Base-by-base conservation (phyloP, 2,888 invertebrate species). In the Zele albiditarsus region DNA sequence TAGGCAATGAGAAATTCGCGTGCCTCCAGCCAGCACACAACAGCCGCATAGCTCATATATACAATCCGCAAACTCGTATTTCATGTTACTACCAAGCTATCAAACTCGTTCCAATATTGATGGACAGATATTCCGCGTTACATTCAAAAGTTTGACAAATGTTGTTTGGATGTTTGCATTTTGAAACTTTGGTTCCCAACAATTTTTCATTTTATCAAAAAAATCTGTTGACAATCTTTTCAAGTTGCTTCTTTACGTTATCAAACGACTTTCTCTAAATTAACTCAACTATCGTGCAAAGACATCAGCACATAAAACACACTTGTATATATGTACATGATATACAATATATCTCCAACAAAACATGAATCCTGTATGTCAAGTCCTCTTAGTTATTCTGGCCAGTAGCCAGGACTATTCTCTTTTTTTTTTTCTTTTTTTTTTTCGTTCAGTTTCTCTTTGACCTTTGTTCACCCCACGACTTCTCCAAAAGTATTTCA, bases 11-110 rank as follows among this genome's bases (percentile, higher is more conserved):
- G 66, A 62, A 60, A 46, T 62, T 71, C 66, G 72, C 66, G 65
- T 72, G 72, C 20, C 38, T 27, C 27, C 65, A 72, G 66, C 57
- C 57, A 20, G 66, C 57, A 72, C 65, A 49, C 63, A n/a, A 63
- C 33, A 63, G 16, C 33, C n/a, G 53, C 53, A 53, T 20, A 20
- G 8, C n/a, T 53, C 53, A 53, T 53, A 2, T 53, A 46, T 46
- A 53, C 53, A 53, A 8, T 20, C 8, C 53, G 4, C 4, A 20
- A 53, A 10, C 20, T 20, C n/a, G 5, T 20, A 53, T 53, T 53
- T 20, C 0, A 23, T 53, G 20, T 4, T 53, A 20, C 53, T 4
- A 53, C 23, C 20, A 53, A 4, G 6, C 53, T 46, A 53, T 53
- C 20, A 53, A 53, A 8, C n/a, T 53, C 6, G 8, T n/a, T 53